These are phyloP conservation scores for Polymixis flavicincta DNA, from an alignment of 2,888 invertebrate species.

Conservation along the genomic window DNA sequence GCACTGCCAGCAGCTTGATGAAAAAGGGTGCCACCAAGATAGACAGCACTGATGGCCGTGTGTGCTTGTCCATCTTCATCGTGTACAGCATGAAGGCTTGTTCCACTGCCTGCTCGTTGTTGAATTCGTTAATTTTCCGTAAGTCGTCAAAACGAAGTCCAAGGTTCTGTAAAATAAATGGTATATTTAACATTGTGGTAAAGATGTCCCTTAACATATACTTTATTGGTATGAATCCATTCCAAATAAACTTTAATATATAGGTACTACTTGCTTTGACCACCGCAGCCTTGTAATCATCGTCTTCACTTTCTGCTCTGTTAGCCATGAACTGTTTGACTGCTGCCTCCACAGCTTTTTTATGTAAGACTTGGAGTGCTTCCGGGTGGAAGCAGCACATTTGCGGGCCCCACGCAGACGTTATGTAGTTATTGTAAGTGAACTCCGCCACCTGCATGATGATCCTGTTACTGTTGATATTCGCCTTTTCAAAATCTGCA, in stretches of 20 bases:
- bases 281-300: slow-evolving; percentile 48
- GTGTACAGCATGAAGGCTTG: slow-evolving; percentile 54
- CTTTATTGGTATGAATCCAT: not conserved
- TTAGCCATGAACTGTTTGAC: slow-evolving; percentile 46
- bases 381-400: slow-evolving; percentile 58
- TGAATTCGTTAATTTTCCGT: slow-evolving; percentile 42
- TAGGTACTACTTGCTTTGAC: slow-evolving; percentile 19
- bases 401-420: slow-evolving; percentile 56
- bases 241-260: not conserved
- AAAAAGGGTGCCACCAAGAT: slow-evolving; percentile 64
- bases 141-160: slow-evolving; percentile 37
- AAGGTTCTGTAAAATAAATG: slow-evolving; percentile 42
- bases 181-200: not conserved
- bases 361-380: slow-evolving; percentile 48
- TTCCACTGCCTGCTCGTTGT: slow-evolving; percentile 57
- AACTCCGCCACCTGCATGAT: slow-evolving; percentile 60
- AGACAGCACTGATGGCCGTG: slow-evolving; percentile 64
- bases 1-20: slow-evolving; percentile 51
- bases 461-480: slow-evolving; percentile 60
- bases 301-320: slow-evolving; percentile 29
- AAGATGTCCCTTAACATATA: too few relatives aligned
- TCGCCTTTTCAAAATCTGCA: slow-evolving; percentile 51
- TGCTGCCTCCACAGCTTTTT: slow-evolving; percentile 23
- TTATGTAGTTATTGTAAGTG: slow-evolving; percentile 57
- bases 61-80: slow-evolving; percentile 58